Evolutionary conservation across 1,140 invertebrate species (phyloP).

Genomic region (Oryzaephilus surinamensis): DNA sequence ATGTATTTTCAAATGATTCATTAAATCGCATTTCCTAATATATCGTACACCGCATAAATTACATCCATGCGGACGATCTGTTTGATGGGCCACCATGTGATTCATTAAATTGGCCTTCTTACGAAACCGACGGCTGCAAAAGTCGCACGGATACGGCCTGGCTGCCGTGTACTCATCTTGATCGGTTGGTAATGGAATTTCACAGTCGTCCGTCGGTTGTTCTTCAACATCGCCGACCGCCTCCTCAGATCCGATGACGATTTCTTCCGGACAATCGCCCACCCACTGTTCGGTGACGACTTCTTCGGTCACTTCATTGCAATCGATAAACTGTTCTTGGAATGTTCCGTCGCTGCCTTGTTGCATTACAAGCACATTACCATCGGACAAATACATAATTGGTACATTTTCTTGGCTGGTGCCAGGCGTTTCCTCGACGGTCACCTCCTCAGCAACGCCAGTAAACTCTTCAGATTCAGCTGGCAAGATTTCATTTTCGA

Average conservation of each 20-base stretch:
- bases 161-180: slow-evolving; percentile 71
- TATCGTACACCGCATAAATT: slow-evolving; percentile 69
- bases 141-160: slow-evolving; percentile 75
- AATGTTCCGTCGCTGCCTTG: slow-evolving; percentile 15
- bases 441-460: slow-evolving; percentile 40
- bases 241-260: slow-evolving; percentile 38
- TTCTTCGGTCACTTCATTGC: slow-evolving; percentile 56
- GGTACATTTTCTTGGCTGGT: slow-evolving; percentile 33
- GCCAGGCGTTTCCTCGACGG: slow-evolving; percentile 21
- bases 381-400: slow-evolving; percentile 38
- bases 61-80: slow-evolving; percentile 62
- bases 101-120: slow-evolving; percentile 74
- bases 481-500: slow-evolving; percentile 43
- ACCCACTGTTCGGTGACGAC: slow-evolving; percentile 70
- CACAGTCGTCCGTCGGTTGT: slow-evolving; percentile 55
- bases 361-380: slow-evolving; percentile 36
- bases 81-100: slow-evolving; percentile 75
- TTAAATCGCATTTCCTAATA: slow-evolving; percentile 62
- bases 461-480: slow-evolving; percentile 46
- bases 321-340: slow-evolving; percentile 33
- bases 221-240: slow-evolving; percentile 45
- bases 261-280: slow-evolving; percentile 30
- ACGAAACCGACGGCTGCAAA: slow-evolving; percentile 68
- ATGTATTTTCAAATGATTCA: slow-evolving; percentile 72
- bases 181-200: slow-evolving; percentile 66